These are phyloP conservation scores for Anas platyrhynchos DNA, from an alignment of 2,113 vertebrate genomes.

Conservation along the genomic window DNA sequence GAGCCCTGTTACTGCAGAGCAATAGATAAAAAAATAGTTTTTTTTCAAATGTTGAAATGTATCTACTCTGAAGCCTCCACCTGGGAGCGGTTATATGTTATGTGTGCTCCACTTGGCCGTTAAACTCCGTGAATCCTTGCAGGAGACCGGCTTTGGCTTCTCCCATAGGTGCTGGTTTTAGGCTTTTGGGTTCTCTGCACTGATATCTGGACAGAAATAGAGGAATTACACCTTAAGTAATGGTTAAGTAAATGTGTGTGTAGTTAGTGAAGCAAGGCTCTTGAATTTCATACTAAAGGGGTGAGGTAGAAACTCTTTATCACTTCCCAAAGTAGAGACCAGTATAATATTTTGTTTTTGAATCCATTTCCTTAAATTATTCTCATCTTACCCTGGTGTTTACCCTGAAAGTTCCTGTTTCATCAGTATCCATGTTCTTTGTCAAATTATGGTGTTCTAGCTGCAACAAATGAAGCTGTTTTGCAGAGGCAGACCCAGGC, in stretches of 20 bases:
- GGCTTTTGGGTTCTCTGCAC: neutral
- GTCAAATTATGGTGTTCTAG: neutral
- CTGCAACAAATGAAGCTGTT: neutral
- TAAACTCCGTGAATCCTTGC: neutral
- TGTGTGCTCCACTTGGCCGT: neutral
- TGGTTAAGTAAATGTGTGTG: neutral
- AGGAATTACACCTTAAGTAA: slow-evolving; percentile 22
- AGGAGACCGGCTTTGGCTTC: neutral
- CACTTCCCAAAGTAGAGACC: neutral
- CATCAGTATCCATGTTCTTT: neutral
- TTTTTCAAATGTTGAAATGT: slow-evolving; percentile 34
- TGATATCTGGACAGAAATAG: neutral
- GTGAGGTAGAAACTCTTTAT: neutral
- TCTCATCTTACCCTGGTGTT: neutral
- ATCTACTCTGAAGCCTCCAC: slow-evolving; percentile 6
- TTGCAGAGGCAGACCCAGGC: neutral
- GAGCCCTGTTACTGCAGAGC: slow-evolving; percentile 5
- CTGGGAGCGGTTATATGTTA: slow-evolving; percentile 19
- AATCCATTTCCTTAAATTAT: neutral
- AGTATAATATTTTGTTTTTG: neutral
- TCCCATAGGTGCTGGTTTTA: slow-evolving; percentile 22
- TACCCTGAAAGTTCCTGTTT: neutral
- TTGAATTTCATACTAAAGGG: neutral
- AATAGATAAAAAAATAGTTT: slow-evolving; percentile 49
- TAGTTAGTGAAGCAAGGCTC: neutral